These are phyloP conservation scores for Lepidostoma basale DNA, from an alignment of 1,140 invertebrate species.

Conservation along the genomic window DNA sequence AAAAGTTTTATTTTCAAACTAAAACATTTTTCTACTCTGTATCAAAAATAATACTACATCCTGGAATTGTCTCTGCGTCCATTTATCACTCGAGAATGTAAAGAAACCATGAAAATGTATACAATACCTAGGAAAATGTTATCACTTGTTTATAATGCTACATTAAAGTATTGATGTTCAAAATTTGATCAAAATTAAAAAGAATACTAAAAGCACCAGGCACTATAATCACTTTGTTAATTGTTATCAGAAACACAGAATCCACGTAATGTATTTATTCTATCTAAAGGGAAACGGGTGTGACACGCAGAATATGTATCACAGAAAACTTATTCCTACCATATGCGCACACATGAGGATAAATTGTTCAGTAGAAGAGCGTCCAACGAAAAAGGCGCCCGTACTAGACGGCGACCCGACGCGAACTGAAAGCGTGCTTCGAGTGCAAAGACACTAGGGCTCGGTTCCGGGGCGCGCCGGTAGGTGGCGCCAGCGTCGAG, in stretches of 20 bases:
- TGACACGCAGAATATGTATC: neutral
- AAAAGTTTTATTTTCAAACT: too few species aligned
- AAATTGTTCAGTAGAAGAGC: neutral
- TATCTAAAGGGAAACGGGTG: neutral
- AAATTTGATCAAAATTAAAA: too few species aligned
- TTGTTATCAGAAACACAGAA: neutral
- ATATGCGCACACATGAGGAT: slow-evolving; percentile 28
- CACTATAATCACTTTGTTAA: too few species aligned
- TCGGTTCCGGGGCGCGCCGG: neutral
- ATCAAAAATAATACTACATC: too few species aligned
- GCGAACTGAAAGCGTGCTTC: slow-evolving; percentile 25
- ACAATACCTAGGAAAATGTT: too few species aligned
- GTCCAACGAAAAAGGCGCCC: slow-evolving; percentile 8
- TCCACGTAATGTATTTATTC: neutral
- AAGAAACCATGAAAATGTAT: too few species aligned
- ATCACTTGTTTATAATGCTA: too few species aligned
- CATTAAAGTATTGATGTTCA: too few species aligned
- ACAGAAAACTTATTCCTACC: slow-evolving; percentile 21
- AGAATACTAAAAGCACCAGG: too few species aligned
- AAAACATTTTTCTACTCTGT: too few species aligned
- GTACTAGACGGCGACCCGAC: neutral
- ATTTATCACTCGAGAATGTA: too few species aligned
- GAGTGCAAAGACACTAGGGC: neutral
- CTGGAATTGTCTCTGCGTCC: too few species aligned
- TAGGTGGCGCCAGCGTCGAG: neutral